Conservation (phyloP, 2,797 vertebrate species). For the Galago senegalensis region DNA sequence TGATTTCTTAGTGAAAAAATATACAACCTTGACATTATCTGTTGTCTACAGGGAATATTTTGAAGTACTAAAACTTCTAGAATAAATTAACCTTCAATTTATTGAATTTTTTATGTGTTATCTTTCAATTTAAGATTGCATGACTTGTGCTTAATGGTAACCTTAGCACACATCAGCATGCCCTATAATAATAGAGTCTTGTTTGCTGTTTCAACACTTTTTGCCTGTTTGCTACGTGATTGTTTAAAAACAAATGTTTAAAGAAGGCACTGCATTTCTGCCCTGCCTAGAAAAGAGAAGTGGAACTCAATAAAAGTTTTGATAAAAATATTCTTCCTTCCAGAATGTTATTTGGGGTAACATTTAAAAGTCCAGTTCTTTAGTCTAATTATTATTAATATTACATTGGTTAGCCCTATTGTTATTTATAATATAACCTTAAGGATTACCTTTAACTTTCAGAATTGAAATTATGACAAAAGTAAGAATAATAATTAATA, state of each 20-base stretch:
- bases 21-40: background rate
- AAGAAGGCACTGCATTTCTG: background rate
- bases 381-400: background rate
- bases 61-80: slow-evolving; percentile 31
- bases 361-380: background rate
- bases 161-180: background rate
- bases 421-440: background rate
- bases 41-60: slow-evolving; percentile 24
- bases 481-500: background rate
- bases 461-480: slow-evolving; percentile 6
- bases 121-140: background rate
- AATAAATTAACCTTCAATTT: slow-evolving; percentile 41
- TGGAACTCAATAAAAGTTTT: background rate
- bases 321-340: slow-evolving; percentile 29
- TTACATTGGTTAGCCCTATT: background rate
- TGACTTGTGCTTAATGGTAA: background rate
- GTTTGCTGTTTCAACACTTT: background rate
- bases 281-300: slow-evolving; percentile 53
- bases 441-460: slow-evolving; percentile 34
- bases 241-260: background rate
- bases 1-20: slow-evolving; percentile 42
- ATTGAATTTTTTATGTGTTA: background rate
- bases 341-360: slow-evolving; percentile 6
- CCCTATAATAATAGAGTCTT: background rate
- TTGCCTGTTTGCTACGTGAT: background rate